Evolutionary conservation across 2,113 vertebrate species (phyloP).

Genomic region (Pseudopodoces humilis): DNA sequence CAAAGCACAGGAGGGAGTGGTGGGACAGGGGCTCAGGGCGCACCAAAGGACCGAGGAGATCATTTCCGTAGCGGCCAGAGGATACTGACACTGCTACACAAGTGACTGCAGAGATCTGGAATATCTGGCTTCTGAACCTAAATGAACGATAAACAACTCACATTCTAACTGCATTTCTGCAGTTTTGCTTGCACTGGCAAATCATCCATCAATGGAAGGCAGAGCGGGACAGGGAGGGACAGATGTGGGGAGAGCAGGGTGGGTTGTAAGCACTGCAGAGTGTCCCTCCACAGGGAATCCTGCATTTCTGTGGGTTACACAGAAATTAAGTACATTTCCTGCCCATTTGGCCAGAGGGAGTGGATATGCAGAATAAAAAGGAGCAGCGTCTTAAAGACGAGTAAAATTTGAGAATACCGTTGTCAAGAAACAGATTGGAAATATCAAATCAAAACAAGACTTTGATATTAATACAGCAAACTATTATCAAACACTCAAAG

Average conservation of each 20-base stretch:
- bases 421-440: neutral
- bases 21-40: rapidly evolving
- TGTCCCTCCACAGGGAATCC: neutral
- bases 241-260: neutral
- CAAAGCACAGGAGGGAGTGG: neutral
- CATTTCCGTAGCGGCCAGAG: neutral
- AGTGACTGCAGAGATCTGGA: neutral
- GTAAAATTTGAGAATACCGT: neutral
- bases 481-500: neutral
- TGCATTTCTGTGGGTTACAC: neutral
- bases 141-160: neutral
- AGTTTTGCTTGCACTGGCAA: neutral
- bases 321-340: neutral
- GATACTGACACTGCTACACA: neutral
- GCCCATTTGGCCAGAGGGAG: neutral
- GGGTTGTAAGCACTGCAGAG: neutral
- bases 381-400: neutral
- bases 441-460: neutral
- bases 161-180: neutral
- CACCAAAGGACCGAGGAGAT: neutral
- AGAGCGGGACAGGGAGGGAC: rapidly evolving
- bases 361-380: neutral
- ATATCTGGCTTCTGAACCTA: neutral
- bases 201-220: neutral
- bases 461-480: neutral